Base-by-base conservation (phyloP, 2,113 vertebrate genomes). In the Bubo bubo region DNA sequence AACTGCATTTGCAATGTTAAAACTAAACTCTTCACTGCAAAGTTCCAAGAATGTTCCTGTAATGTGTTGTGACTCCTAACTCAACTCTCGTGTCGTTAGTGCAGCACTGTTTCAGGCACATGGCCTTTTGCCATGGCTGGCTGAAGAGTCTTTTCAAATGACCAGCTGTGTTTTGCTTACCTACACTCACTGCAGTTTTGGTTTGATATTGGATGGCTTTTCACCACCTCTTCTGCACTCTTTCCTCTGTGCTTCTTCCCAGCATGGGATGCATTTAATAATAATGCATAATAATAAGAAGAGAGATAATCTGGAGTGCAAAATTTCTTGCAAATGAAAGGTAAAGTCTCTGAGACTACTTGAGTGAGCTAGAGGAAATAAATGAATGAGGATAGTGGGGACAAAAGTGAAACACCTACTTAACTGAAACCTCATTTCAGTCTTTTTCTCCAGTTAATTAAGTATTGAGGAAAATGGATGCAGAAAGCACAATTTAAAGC, bases 381-480 rank as follows among this genome's bases (percentile, higher is more conserved):
- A 95, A 94, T 90, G 87, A 96, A 94, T 91, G 74, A 95, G 89
- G 89, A 32, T 79, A 90, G 87, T 14, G 22, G 55, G 81, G 67
- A 94, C 87, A 93, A 87, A 95, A 95, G 71, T 73, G 81, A 96
- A 94, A 97, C 85, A 93, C 90, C 85, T 91, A 95, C 87, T 96
- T 90, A 90, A 93, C 71, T 70, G 93, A 95, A 97, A 94, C 58
- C 79, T 92, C 74, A 83, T 95, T 95, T 96, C 95, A 89, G 70
- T 70, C 90, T 59, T 94, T 94, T 95, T 90, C 90, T 95, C 71
- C 79, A 70, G 96, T 94, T 96, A 96, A 96, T 96, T 96, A 95
- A 96, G 93, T 92, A 94, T 66, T 90, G 92, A 96, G 92, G 96
- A 93, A 97, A 97, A 96, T 86, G 74, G 92, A 94, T 93, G 85